Conservation (phyloP, 1,140 invertebrate genomes). For the Zaprionus tsacasi region DNA sequence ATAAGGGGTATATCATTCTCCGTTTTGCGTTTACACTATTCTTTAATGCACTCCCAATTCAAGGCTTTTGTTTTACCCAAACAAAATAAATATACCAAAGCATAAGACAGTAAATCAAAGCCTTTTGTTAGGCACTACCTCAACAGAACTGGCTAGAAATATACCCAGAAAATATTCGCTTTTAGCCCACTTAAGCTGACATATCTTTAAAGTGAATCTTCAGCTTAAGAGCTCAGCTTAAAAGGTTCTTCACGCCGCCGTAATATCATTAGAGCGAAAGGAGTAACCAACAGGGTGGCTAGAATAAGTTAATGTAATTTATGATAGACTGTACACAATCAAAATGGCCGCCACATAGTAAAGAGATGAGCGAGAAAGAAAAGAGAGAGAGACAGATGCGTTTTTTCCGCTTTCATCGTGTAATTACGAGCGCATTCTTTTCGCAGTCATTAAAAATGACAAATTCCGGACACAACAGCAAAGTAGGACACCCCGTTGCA, state of each 20-base stretch:
- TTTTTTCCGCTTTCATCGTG: slow-evolving; percentile 60
- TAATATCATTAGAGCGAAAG: background rate
- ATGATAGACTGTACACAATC: slow-evolving; percentile 56
- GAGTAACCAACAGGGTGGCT: background rate
- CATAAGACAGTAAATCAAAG: background rate
- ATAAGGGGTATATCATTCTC: too few species aligned
- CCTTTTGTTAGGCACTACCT: background rate
- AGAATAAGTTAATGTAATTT: slow-evolving; percentile 63
- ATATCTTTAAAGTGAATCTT: slow-evolving; percentile 4
- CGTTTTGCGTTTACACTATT: too few species aligned
- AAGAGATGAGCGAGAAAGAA: slow-evolving; percentile 19
- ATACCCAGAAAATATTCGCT: too few species aligned
- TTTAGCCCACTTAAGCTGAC: background rate
- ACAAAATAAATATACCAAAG: background rate
- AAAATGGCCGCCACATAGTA: slow-evolving; percentile 59
- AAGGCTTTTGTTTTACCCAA: background rate
- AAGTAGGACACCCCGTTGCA: slow-evolving; percentile 51
- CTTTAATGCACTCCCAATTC: too few species aligned
- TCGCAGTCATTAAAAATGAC: slow-evolving; percentile 81
- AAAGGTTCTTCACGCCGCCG: background rate
- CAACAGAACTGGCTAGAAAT: background rate
- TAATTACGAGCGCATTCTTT: slow-evolving; percentile 80
- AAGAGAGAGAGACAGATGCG: slow-evolving; percentile 8
- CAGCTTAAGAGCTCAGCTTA: background rate
- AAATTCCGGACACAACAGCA: slow-evolving; percentile 73